Evolutionary conservation across 2,888 invertebrate genomes (phyloP).

Genomic region (Aphodius granarius): DNA sequence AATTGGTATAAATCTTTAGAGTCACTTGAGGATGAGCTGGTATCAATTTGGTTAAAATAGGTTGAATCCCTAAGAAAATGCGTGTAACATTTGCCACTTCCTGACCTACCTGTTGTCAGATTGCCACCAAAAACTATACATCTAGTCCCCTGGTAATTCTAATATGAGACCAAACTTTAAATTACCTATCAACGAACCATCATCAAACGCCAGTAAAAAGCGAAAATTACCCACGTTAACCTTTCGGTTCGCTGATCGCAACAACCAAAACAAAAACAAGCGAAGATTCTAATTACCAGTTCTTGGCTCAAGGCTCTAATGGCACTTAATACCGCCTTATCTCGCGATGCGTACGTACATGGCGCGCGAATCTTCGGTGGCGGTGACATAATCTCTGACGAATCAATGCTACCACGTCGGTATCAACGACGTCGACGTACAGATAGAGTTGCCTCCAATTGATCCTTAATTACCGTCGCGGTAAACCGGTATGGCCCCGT

Average conservation of each 20-base stretch:
- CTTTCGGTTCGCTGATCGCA: not conserved
- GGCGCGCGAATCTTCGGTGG: not conserved
- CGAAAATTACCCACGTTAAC: not conserved
- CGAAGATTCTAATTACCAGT: not conserved
- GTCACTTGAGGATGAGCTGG: too few relatives aligned
- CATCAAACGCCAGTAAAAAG: not conserved
- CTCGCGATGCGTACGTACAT: not conserved
- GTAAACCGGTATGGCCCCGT: not conserved
- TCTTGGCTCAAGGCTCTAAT: not conserved
- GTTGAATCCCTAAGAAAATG: too few relatives aligned
- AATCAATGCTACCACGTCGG: not conserved
- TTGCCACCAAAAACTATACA: too few relatives aligned
- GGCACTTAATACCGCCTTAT: not conserved
- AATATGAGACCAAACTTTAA: too few relatives aligned
- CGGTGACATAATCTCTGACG: not conserved
- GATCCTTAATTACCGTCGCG: not conserved
- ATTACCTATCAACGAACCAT: too few relatives aligned
- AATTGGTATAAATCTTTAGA: too few relatives aligned
- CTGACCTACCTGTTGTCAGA: too few relatives aligned
- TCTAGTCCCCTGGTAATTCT: too few relatives aligned
- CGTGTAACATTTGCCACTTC: too few relatives aligned
- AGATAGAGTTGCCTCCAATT: not conserved
- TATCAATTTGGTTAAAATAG: too few relatives aligned
- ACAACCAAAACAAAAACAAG: not conserved
- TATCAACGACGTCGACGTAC: not conserved